phyloP scores from a whole-genome alignment of 2,113 vertebrate genomes.

The Peromyscus maniculatus region DNA sequence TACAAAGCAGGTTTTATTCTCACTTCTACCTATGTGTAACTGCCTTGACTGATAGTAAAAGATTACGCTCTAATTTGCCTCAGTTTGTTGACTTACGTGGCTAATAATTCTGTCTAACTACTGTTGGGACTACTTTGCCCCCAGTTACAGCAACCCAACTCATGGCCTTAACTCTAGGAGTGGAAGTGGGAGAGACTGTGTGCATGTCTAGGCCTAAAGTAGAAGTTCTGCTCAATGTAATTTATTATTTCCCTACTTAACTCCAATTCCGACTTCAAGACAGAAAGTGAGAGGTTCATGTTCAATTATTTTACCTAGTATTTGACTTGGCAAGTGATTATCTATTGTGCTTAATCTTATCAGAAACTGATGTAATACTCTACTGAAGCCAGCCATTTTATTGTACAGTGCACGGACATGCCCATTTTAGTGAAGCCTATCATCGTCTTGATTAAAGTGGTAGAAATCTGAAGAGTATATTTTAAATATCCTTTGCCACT shows the following conservation, averaged over 20 bases:
- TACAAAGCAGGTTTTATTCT: background rate
- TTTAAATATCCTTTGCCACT: constrained; percentile 9
- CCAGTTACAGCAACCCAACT: background rate
- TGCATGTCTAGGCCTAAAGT: background rate
- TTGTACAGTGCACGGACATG: background rate
- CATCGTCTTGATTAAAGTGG: background rate
- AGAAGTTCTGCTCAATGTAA: background rate
- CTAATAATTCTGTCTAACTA: background rate
- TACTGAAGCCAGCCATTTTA: constrained; percentile 7
- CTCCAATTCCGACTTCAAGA: constrained; percentile 37
- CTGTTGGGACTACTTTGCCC: background rate
- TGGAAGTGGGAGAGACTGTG: background rate
- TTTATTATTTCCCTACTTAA: constrained; percentile 19
- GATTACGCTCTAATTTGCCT: background rate
- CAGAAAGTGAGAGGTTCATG: background rate
- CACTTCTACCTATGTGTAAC: background rate
- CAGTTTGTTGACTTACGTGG: background rate
- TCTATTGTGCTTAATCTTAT: constrained; percentile 3
- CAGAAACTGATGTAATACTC: constrained; percentile 9
- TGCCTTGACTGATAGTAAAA: constrained; percentile 9
- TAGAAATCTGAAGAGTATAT: constrained; percentile 33
- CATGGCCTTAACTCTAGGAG: background rate
- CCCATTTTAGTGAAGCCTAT: background rate
- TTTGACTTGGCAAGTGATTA: constrained; percentile 33
- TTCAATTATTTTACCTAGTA: constrained; percentile 17